Evolutionary conservation across 1,140 invertebrate genomes (phyloP).

Genomic region (Yoshiicerus persimilis): DNA sequence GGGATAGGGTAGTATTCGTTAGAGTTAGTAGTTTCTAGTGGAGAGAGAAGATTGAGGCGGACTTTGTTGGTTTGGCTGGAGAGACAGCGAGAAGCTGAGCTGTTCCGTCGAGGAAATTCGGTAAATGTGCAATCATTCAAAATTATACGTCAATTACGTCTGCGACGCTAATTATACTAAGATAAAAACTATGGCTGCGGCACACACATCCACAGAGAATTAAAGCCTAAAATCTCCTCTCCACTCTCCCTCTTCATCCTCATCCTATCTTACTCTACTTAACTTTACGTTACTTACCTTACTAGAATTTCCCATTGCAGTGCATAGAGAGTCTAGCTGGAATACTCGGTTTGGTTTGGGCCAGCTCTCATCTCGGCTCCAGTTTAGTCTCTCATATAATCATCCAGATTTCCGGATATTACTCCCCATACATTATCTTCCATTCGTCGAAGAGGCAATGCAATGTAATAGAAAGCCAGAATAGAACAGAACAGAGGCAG

Average conservation of each 20-base stretch:
- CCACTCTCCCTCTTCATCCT: constrained; percentile 30
- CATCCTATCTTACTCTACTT: constrained; percentile 16
- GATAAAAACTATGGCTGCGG: constrained; percentile 42
- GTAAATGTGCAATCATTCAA: constrained; percentile 48
- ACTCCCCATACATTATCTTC: constrained; percentile 31
- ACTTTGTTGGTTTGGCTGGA: constrained; percentile 22
- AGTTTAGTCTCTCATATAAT: constrained; percentile 24
- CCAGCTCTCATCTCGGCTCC: neutral
- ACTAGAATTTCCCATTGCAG: neutral
- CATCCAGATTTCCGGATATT: constrained; percentile 36
- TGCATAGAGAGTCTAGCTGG: neutral
- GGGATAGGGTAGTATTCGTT: neutral
- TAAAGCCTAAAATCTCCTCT: constrained; percentile 42
- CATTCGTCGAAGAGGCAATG: constrained; percentile 20
- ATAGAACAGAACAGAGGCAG: neutral
- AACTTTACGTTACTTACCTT: constrained; percentile 7
- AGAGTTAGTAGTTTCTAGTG: no score
- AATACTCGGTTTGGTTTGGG: neutral
- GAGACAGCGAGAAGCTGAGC: constrained; percentile 13
- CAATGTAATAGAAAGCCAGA: neutral
- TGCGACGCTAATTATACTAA: constrained; percentile 46
- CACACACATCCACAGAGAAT: constrained; percentile 45
- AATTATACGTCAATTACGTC: constrained; percentile 48
- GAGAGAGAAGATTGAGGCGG: neutral
- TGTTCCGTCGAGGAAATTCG: constrained; percentile 35